Percentiles rank a stretch among this genome's conserved stretches.
These are phyloP conservation scores for Temnothorax longispinosus DNA, from an alignment of 1,140 invertebrate genomes.

Conservation along the genomic window DNA sequence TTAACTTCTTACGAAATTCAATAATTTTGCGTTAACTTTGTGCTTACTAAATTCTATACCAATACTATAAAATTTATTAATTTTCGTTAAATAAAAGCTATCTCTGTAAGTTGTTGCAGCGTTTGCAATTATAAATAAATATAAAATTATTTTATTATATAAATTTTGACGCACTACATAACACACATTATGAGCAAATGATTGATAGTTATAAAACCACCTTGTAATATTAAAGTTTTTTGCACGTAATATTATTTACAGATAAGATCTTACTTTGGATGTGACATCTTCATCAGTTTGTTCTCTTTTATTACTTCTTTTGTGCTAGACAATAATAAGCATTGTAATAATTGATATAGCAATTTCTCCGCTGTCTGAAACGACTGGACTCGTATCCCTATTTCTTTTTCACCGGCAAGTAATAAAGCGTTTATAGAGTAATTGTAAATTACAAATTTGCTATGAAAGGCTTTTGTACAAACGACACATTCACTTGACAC, in stretches of 20 bases:
- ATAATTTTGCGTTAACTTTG: not conserved
- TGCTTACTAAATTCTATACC: not conserved
- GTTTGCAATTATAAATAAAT: not conserved
- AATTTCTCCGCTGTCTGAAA: not conserved
- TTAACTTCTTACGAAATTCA: not conserved
- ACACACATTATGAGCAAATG: not conserved
- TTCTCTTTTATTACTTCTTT: not conserved
- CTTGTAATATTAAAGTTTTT: not conserved
- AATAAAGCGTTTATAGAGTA: not conserved
- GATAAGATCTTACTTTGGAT: not conserved
- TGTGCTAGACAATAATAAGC: not conserved
- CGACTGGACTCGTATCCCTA: not conserved
- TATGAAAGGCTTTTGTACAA: not conserved
- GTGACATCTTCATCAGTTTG: not conserved
- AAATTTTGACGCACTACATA: not conserved
- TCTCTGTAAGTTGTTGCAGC: not conserved
- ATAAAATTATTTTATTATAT: not conserved
- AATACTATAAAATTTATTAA: not conserved
- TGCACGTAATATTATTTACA: not conserved
- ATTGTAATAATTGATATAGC: not conserved
- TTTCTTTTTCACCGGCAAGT: not conserved
- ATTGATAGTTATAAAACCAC: not conserved
- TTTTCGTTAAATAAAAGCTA: slow-evolving; percentile 1
- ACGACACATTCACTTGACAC: slow-evolving; percentile 2
- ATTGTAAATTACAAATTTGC: not conserved